Evolutionary conservation across 2,888 invertebrate genomes (phyloP), one percentile per base, ranked within the genome.

Genomic region (Epinotia brunnichana): DNA sequence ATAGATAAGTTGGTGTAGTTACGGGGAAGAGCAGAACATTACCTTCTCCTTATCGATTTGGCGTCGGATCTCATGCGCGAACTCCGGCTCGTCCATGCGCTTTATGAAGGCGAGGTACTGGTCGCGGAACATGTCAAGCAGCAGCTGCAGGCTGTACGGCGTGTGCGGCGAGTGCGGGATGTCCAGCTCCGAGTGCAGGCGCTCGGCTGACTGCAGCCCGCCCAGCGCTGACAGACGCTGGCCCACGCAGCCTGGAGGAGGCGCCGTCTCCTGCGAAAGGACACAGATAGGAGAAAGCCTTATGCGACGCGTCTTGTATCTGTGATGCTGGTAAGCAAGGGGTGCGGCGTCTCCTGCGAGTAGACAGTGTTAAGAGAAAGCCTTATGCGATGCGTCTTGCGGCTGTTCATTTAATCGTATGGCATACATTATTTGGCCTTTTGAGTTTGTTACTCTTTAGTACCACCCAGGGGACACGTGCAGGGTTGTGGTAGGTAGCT

Each of bases 201-300:
- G 87, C 61, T 94, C 92, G 29, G 94, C 89, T 74, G 95, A 94
- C 83, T 95, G 95, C 83, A 95, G 94, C 69, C 95, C 94, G 56
- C 96, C 95, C 68, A 98, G 92, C 59, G 96, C 95, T 3, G 97
- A 97, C 74, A 98, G 91, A 79, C 98, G 97, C 86, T 98, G 98
- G 88, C 97, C 98, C 73, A 98, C 97, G 86, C 97, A 97, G 69
- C 98, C 98, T 11, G 97, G 98, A 61, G 98, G 98, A 41, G 98
- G 97, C 53, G 97, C 97, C 76, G 96, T 94, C 86, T 90, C 91
- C 92, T 92, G 81, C 35, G n/a, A 60, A 5, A 24, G 29, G 7
- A 41, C n/a, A n/a, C 2, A 5, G 48, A n/a, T 15, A 5, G 1
- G 15, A 3, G 44, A 44, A 44, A 11, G 41, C 10, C 11, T 44